Evolutionary conservation across 2,797 vertebrate genomes (phyloP), one percentile per base, ranked within the genome.

Genomic region (Todus mexicanus): DNA sequence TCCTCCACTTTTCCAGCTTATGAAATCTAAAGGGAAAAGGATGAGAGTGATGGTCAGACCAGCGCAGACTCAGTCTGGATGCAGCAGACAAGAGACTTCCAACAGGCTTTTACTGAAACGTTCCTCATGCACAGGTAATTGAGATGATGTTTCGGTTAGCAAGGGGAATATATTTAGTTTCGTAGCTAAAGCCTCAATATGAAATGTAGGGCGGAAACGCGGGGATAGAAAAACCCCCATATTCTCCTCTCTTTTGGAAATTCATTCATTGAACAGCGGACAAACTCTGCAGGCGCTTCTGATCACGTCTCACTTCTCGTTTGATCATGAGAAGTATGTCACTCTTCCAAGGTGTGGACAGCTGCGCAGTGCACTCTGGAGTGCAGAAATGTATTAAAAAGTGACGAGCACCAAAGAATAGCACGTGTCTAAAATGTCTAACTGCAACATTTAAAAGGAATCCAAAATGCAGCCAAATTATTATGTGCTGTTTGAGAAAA

Each of bases 1-100:
- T 98, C 25, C 99, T 98, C 99, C 99, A 99, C 91, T 99, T 99
- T 96, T 99, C 99, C 95, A 99, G 97, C 96, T 98, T 99, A 95
- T 99, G 99, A 94, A 99, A 99, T 94, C 99, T 99, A 75, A 1
- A 13, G 12, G 51, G 43, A 53, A 85, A 42, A 75, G 45, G 57
- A 57, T 4, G 22, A 0, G 6, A 59, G 61, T 0, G 18, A 35
- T 3, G 37, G 50, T 60, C 47, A 84, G 54, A 17, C 9, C 8
- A 42, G 15, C 1, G 1, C 1, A 0, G 27, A 42, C 26, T 56
- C 57, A 23, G 26, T 8, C 10, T 4, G 2, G 25, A 48, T 4
- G 26, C 48, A 42, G 31, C 10, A 51, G 25, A 35, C 6, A 48
- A 53, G 27, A 70, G 56, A 51, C 4, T 11, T 29, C 22, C 18